phyloP scores from a whole-genome alignment of 2,797 vertebrate species.

The Helarctos malayanus region DNA sequence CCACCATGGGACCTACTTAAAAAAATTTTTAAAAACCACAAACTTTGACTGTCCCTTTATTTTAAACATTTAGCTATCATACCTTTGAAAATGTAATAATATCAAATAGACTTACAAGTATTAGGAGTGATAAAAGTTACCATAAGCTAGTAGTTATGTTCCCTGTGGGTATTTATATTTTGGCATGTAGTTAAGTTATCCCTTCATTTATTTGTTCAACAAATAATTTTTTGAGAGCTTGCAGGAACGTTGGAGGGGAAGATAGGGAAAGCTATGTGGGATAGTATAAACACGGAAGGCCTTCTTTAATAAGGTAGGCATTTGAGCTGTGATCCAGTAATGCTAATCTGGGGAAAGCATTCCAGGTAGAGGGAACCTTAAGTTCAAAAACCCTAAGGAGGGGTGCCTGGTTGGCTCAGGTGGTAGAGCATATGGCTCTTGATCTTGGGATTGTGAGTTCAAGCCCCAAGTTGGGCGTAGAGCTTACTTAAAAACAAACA shows the following conservation, averaged over 20 bases:
- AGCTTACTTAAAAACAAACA: neutral
- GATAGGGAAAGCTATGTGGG: neutral
- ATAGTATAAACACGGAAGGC: neutral
- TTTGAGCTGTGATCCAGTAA: neutral
- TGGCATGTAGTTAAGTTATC: neutral
- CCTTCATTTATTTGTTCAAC: neutral
- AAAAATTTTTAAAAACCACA: neutral
- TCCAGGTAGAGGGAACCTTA: neutral
- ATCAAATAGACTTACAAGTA: neutral
- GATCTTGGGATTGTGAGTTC: neutral
- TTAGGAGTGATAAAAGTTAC: neutral
- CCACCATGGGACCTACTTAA: neutral
- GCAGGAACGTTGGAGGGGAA: neutral
- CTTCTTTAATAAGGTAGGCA: neutral
- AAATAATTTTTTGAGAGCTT: neutral
- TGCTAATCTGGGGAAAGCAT: neutral
- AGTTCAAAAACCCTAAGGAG: neutral
- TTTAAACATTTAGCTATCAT: neutral
- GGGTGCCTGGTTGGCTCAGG: neutral
- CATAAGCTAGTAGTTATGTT: neutral
- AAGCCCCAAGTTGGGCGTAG: neutral
- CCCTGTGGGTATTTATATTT: constrained; percentile 1
- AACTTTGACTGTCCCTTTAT: neutral
- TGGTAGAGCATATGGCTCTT: neutral
- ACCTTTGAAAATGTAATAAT: neutral